Evolutionary conservation across 1,140 invertebrate species (phyloP).

Genomic region (Portunus trituberculatus): DNA sequence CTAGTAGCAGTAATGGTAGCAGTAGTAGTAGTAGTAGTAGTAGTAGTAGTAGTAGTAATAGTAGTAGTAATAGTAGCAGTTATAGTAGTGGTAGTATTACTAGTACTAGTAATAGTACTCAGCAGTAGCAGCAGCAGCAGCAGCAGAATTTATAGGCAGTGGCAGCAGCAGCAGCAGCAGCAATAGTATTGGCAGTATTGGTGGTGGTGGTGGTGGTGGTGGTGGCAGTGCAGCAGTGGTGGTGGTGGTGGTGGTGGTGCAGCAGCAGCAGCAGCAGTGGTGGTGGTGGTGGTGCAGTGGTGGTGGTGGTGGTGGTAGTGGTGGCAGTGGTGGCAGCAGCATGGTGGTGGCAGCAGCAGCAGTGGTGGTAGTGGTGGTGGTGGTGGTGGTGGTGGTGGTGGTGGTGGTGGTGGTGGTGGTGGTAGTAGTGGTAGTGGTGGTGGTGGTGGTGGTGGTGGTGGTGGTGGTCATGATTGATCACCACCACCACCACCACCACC

Average conservation of each 20-base stretch:
- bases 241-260: constrained; percentile 30
- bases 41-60: constrained; percentile 48
- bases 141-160: too few species aligned
- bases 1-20: constrained; percentile 21
- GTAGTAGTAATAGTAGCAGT: constrained; percentile 31
- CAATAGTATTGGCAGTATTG: constrained; percentile 21
- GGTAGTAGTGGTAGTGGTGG: constrained; percentile 33
- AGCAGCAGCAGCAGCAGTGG: constrained; percentile 17
- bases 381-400: constrained; percentile 25
- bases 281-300: constrained; percentile 29
- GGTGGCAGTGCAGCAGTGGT: constrained; percentile 33
- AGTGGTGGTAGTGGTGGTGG: constrained; percentile 27
- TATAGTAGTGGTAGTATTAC: too few species aligned
- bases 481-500: too few species aligned
- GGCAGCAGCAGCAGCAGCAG: background rate
- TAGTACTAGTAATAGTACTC: too few species aligned
- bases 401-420: constrained; percentile 33
- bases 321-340: background rate
- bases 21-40: constrained; percentile 49
- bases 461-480: too few species aligned
- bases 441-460: constrained; percentile 30
- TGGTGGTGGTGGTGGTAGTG: constrained; percentile 33
- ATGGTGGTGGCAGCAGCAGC: background rate
- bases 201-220: too few species aligned
- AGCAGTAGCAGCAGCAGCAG: too few species aligned